A percentile compares a stretch with the other conserved stretches of the same genome.
Evolutionary conservation across 64 coral and sea anemone species (phyloP).

Genomic region (Pocillopora verrucosa): DNA sequence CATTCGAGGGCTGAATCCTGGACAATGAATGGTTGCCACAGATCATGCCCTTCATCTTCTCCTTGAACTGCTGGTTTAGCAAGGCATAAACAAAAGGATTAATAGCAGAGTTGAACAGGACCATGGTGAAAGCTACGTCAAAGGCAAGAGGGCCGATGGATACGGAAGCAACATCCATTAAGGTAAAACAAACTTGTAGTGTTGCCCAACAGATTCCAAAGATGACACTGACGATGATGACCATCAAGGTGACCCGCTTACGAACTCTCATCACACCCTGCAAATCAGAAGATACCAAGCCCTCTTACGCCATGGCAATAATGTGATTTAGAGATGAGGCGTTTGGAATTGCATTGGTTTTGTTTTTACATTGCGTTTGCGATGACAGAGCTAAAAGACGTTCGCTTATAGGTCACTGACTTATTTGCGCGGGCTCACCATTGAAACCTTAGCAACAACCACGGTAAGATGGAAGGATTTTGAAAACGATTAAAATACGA

Average conservation of each 20-base stretch:
- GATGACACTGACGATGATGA: conserved; percentile 26
- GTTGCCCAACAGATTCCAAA: conserved; percentile 18
- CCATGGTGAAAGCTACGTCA: not conserved
- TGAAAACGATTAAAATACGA: too few relatives aligned
- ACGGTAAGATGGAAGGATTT: too few relatives aligned
- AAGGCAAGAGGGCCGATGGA: not conserved
- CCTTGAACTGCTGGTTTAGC: not conserved
- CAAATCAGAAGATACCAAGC: not conserved
- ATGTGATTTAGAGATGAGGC: not conserved
- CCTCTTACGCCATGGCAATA: not conserved
- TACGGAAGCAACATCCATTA: not conserved
- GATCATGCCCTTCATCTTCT: conserved; percentile 8
- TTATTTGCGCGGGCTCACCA: too few relatives aligned
- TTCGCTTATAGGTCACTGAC: too few relatives aligned
- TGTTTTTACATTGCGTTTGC: too few relatives aligned
- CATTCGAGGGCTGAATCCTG: not conserved
- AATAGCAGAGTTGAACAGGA: conserved; percentile 3
- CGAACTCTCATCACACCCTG: conserved; percentile 18
- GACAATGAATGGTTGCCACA: not conserved
- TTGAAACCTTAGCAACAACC: too few relatives aligned
- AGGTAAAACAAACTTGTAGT: not conserved
- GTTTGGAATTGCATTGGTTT: not conserved
- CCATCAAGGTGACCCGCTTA: conserved; percentile 38
- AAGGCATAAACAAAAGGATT: conserved; percentile 21
- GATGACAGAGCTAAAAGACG: too few relatives aligned